Evolutionary conservation across 1,140 invertebrate genomes (phyloP).

Genomic region (Chrysomallon squamiferum): DNA sequence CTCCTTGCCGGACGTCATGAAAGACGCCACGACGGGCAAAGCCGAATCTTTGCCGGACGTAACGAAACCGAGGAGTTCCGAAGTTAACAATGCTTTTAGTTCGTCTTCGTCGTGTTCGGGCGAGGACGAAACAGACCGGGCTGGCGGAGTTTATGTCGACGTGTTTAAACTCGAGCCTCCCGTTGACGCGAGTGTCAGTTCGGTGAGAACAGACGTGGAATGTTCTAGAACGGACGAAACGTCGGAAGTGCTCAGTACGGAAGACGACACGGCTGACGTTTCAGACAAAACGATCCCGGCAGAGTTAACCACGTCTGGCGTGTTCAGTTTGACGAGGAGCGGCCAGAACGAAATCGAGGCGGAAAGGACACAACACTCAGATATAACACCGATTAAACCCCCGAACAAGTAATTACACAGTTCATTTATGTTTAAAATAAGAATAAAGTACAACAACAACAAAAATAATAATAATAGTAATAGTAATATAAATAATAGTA

Average conservation of each 20-base stretch:
- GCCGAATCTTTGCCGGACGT: background rate
- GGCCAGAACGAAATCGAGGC: background rate
- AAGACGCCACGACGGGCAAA: background rate
- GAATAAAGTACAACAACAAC: background rate
- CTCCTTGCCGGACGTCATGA: background rate
- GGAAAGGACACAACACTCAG: background rate
- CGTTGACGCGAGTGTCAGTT: background rate
- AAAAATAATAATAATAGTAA: background rate
- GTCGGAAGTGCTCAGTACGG: no score
- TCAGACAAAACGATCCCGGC: background rate
- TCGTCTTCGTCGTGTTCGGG: background rate
- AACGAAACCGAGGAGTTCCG: background rate
- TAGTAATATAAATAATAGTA: background rate
- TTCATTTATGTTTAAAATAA: background rate
- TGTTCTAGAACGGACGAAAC: background rate
- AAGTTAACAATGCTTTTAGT: background rate
- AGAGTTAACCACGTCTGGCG: background rate
- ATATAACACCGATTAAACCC: background rate
- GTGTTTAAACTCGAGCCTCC: constrained; percentile 9
- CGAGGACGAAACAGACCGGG: background rate
- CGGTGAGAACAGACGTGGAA: background rate
- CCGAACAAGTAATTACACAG: background rate
- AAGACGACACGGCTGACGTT: background rate
- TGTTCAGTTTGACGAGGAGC: background rate
- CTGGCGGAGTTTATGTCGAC: constrained; percentile 18